Evolutionary conservation across 1,140 invertebrate species (phyloP), one percentile per base, ranked within the genome.

Genomic region (Achroia grisella): DNA sequence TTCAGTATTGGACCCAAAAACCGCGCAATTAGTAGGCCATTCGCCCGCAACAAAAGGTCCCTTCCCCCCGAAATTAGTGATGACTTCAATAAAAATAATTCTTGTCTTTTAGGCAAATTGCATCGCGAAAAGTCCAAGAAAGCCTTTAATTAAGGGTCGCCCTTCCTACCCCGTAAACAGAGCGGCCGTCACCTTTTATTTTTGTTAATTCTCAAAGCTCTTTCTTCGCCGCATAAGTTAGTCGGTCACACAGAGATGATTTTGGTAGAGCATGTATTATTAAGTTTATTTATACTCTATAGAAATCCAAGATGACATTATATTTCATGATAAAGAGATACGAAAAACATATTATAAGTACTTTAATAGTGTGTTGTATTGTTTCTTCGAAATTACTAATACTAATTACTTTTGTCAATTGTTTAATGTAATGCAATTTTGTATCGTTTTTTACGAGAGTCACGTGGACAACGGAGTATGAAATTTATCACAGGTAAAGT

Each of bases 1-100:
- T 23, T 37, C 35, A 13, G 33, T 37, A 37, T 37, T 37, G 35
- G 35, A 35, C 35, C 61, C 50, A 64, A 71, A 78, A 79, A 81
- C 74, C 77, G 57, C 71, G 70, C 75, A 85, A 85, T 82, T 78
- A 81, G 62, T 48, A 54, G 61, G 52, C 73, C 78, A 85, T 85
- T 85, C 71, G 66, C 77, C 66, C 69, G 65, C 66, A 78, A 85
- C 78, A 85, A 85, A 76, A 66, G 73, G 58, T 36, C 53, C 50
- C 39, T 69, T 73, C 71, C 63, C 71, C 62, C 51, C 50, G 61
- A 85, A 82, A 85, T 85, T 85, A 82, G 76, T 81, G 81, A 85
- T 85, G 81, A 82, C 81, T 82, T 82, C 78, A 85, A 85, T 85
- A 85, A 85, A 85, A 85, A 85, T 85, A 85, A 85, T 85, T 85